Evolutionary conservation across 1,140 invertebrate genomes (phyloP).

Genomic region (Ylistrum balloti): DNA sequence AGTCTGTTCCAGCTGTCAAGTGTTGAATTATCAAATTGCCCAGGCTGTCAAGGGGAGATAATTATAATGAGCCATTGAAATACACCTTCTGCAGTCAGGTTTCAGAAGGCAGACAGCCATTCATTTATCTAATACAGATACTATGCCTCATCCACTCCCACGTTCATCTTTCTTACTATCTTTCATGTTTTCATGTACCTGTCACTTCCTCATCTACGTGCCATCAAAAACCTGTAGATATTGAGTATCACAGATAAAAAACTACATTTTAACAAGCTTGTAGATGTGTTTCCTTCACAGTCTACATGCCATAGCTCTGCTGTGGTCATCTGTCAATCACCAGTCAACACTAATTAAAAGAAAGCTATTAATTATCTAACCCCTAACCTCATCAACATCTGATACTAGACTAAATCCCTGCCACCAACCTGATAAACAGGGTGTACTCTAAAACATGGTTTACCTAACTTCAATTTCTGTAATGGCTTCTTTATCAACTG

Average conservation of each 20-base stretch:
- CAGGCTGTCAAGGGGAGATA: conserved; percentile 2
- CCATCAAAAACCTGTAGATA: conserved; percentile 22
- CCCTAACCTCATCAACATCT: conserved; percentile 30
- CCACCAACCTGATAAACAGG: neutral
- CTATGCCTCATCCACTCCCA: neutral
- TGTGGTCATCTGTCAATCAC: conserved; percentile 17
- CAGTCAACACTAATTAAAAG: conserved; percentile 1
- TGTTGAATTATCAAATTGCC: neutral
- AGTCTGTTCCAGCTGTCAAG: neutral
- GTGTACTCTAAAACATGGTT: neutral
- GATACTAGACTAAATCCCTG: neutral
- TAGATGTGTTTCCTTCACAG: neutral
- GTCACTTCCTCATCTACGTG: neutral
- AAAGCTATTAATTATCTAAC: conserved; percentile 16
- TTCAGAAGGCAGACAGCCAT: neutral
- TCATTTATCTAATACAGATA: neutral
- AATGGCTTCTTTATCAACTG: too few species aligned
- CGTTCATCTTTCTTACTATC: neutral
- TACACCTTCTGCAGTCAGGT: neutral
- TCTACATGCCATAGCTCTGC: neutral
- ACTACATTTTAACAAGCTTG: too few species aligned
- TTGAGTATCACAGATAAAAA: neutral
- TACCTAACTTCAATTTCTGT: too few species aligned
- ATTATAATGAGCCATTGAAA: neutral
- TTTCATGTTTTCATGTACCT: neutral